Evolutionary conservation across 2,888 invertebrate species (phyloP).

Genomic region (Mesorhabditis belari): DNA sequence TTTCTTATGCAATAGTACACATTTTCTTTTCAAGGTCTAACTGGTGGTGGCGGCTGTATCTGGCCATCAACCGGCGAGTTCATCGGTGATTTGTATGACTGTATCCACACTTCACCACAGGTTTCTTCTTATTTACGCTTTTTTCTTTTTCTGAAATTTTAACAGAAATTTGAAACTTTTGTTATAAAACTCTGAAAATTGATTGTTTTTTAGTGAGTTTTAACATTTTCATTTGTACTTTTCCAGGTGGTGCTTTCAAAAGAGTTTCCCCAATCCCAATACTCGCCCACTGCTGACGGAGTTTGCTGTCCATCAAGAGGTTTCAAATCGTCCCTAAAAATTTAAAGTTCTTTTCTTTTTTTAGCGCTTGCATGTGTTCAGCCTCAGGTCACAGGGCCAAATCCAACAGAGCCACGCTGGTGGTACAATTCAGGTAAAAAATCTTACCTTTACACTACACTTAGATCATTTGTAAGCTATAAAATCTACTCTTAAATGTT

Average conservation of each 20-base stretch:
- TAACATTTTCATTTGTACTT: constrained; percentile 1
- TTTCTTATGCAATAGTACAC: no score
- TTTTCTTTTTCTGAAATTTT: background rate
- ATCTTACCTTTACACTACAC: no score
- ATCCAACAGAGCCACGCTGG: constrained; percentile 37
- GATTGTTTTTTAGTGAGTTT: no score
- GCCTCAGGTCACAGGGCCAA: constrained; percentile 35
- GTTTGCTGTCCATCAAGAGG: constrained; percentile 34
- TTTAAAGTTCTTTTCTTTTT: background rate
- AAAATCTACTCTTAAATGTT: background rate
- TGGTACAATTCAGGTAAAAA: constrained; percentile 25
- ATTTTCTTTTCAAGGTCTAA: background rate
- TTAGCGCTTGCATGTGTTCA: constrained; percentile 34
- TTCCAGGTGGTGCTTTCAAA: constrained; percentile 23
- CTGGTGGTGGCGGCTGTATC: constrained; percentile 25
- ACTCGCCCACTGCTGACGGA: constrained; percentile 30
- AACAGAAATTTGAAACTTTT: background rate
- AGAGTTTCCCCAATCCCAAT: constrained; percentile 34
- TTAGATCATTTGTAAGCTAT: no score
- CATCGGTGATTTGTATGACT: constrained; percentile 41
- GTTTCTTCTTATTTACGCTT: constrained; percentile 7
- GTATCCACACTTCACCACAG: constrained; percentile 35
- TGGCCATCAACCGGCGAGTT: constrained; percentile 38
- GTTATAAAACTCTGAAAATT: background rate
- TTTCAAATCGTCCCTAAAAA: background rate